Base-by-base conservation (phyloP, 2,113 vertebrate species). In the Orientallactaga bullata region DNA sequence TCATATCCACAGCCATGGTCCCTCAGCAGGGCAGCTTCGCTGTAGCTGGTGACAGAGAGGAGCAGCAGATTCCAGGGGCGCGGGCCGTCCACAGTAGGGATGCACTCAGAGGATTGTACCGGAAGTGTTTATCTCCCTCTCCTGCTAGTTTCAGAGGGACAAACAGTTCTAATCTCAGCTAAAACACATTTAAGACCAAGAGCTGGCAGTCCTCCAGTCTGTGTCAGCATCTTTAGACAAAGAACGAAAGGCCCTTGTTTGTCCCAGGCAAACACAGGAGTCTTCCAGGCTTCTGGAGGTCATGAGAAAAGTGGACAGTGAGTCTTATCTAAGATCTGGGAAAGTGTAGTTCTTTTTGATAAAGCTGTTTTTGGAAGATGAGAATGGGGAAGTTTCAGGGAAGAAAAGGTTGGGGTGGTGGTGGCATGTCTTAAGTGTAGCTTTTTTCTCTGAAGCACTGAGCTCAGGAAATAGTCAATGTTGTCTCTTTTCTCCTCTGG, bases 131-230 rank as follows among this genome's bases (percentile, higher is more conserved):
- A n/a, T n/a, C n/a, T n/a, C n/a, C n/a, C n/a, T n/a, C n/a, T n/a
- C n/a, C n/a, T n/a, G n/a, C n/a, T n/a, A n/a, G n/a, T 74, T 83
- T 80, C n/a, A 39, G 37, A 32, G 47, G 26, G 30, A 60, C 66
- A 94, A 87, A 95, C 55, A 87, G 71, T 79, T 87, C 55, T 89
- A 88, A 94, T 93, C 80, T 89, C 76, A 91, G 30, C 42, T 73
- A 55, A 73, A 81, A 81, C 81, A 85, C 66, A 32, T 1, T 0
- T 58, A 71, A 91, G 55, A 95, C 86, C 93, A 92, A 90, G 82
- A 71, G 18, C 39, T 23, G 35, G 37, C 47, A 35, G 65, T 11
- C 37, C 58, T 2, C 86, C 47, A 73, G 28, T 68, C 20, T 24
- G 28, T 69, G 81, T 69, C 87, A 74, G 76, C 32, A 68, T 79